Base-by-base conservation (phyloP, 2,797 vertebrate genomes). In the Melopsittacus undulatus region DNA sequence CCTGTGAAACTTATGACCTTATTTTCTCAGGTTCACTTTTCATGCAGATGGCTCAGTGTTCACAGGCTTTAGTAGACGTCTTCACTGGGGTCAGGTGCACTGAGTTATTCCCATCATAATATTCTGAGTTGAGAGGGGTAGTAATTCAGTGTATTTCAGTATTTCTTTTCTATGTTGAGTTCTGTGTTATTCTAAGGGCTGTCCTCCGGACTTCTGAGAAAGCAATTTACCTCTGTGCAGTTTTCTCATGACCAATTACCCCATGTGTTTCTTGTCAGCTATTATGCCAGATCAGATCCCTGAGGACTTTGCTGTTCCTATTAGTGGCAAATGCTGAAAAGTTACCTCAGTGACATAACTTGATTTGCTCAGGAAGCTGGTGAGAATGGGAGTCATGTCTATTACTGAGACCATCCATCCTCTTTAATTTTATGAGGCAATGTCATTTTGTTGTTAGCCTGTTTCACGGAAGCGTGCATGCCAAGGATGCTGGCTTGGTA, bases 351-450 rank as follows among this genome's bases (percentile, higher is more conserved):
- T 79, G 87, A 54, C 77, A 81, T 92, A 95, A 94, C 59, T 29
- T 67, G 63, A 94, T 96, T 95, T 94, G n/a, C 63, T 84, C 67
- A 97, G 89, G 87, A 94, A 94, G 62, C 49, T 86, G 59, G n/a
- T 86, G 82, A 84, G 87, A 89, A 69, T 27, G 73, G 76, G 32
- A 93, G 59, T 86, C 23, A 42, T 42, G 40, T 67, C 80, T 63
- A 12, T 76, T 83, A 86, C 69, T 0, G 3, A 78, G 38, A 48
- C 22, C 54, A 86, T 73, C 40, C 51, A 61, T 90, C 59, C 23
- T 76, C 62, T 92, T 75, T 86, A 84, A 87, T 94, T 85, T 81
- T 90, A 69, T 56, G 42, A 78, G 14, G 21, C 45, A 54, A 13
- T 15, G 67, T 38, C 21, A 27, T 81, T 95, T 84, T 83, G 45